Conservation (phyloP, 1,140 invertebrate genomes). For the Oncopodura yosiiana region DNA sequence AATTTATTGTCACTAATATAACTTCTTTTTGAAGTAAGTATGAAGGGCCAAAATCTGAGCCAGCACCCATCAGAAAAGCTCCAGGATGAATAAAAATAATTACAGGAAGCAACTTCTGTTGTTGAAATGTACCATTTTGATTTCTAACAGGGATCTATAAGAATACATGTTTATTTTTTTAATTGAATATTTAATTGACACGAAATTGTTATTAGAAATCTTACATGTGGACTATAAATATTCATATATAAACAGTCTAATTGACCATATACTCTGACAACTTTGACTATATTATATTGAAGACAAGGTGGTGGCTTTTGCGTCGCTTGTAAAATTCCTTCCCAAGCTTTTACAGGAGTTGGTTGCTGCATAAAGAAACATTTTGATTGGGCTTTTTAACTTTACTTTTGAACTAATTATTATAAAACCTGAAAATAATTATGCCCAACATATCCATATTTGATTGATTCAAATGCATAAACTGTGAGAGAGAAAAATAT, state of each 20-base stretch:
- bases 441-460: too few relatives aligned
- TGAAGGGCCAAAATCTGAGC: slow-evolving; percentile 22
- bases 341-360: slow-evolving; percentile 10
- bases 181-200: neutral
- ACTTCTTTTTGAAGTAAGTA: slow-evolving; percentile 25
- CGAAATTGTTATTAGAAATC: neutral
- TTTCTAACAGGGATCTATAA: neutral
- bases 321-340: slow-evolving; percentile 10
- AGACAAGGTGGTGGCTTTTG: slow-evolving; percentile 8
- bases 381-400: neutral
- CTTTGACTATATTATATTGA: slow-evolving; percentile 12
- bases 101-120: slow-evolving; percentile 16
- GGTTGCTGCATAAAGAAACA: neutral
- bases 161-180: neutral
- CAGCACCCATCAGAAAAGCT: slow-evolving; percentile 17
- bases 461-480: too few relatives aligned
- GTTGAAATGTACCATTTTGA: slow-evolving; percentile 4
- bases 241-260: slow-evolving; percentile 54
- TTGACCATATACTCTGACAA: slow-evolving; percentile 37
- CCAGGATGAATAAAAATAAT: slow-evolving; percentile 26
- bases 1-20: slow-evolving; percentile 30
- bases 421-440: too few relatives aligned
- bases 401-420: too few relatives aligned
- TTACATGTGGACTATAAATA: slow-evolving; percentile 44
- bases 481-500: neutral